Evolutionary conservation across 2,888 invertebrate species (phyloP).

Genomic region (Mystacides longicornis): DNA sequence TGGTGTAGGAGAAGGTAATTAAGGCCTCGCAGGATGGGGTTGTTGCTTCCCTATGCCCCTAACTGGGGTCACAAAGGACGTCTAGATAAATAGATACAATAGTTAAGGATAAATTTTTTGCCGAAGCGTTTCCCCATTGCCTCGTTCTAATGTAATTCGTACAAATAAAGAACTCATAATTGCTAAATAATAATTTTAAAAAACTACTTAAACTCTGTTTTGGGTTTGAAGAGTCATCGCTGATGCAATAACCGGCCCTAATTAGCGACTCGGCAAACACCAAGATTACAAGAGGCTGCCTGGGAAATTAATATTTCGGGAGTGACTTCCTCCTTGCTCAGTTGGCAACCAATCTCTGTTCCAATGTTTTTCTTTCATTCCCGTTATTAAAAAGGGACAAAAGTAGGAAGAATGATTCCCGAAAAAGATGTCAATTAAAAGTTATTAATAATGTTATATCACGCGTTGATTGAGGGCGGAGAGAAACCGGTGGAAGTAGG

Average conservation of each 20-base stretch:
- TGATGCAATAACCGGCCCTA: conserved; percentile 11
- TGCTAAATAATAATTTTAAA: neutral
- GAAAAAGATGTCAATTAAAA: neutral
- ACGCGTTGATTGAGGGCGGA: too few species aligned
- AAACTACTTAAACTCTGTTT: neutral
- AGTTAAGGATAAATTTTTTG: too few species aligned
- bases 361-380: neutral
- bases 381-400: neutral
- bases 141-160: too few species aligned
- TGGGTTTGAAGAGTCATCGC: neutral
- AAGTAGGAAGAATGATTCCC: too few species aligned
- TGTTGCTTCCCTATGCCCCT: too few species aligned
- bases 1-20: too few species aligned
- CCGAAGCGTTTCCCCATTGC: too few species aligned
- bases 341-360: neutral
- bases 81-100: too few species aligned
- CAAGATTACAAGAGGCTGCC: conserved; percentile 14
- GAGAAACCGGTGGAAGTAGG: too few species aligned
- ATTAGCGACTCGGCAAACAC: conserved; percentile 21
- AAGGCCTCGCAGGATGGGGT: too few species aligned
- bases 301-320: neutral
- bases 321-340: neutral
- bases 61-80: too few species aligned
- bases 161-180: neutral
- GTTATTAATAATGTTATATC: neutral